Evolutionary conservation across 37 sponge, comb jelly and placozoan genomes (phyloP).

Genomic region (Sycon ciliatum): DNA sequence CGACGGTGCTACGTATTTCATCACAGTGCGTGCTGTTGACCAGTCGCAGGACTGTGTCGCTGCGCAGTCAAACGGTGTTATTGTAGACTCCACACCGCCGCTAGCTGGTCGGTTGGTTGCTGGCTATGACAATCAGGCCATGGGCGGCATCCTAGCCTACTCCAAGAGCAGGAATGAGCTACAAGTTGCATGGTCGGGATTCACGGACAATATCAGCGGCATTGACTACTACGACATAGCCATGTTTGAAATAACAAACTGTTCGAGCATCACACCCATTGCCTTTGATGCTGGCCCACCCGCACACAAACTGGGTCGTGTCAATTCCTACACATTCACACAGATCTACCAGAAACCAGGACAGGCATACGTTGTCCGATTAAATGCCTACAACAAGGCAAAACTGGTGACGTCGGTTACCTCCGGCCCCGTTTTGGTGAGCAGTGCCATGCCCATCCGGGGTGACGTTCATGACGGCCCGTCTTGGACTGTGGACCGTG

Average conservation of each 20-base stretch:
- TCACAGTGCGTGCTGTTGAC: constrained; percentile 61
- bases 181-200: constrained; percentile 37
- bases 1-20: constrained; percentile 54
- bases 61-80: neutral
- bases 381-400: constrained; percentile 51
- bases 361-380: constrained; percentile 37
- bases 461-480: constrained; percentile 65
- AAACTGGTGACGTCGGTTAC: constrained; percentile 19
- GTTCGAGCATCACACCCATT: constrained; percentile 2
- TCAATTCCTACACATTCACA: constrained; percentile 1
- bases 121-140: constrained; percentile 12
- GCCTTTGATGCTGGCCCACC: neutral
- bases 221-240: constrained; percentile 50
- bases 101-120: neutral
- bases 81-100: constrained; percentile 62
- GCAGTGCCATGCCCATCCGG: neutral
- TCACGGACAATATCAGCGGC: constrained; percentile 50
- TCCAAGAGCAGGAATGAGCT: constrained; percentile 19
- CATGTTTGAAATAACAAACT: constrained; percentile 23
- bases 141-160: neutral
- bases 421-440: constrained; percentile 46
- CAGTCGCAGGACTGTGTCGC: constrained; percentile 54
- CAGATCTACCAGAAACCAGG: neutral
- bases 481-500: constrained; percentile 51
- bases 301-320: constrained; percentile 10